Evolutionary conservation across 1,140 invertebrate species (phyloP), one percentile per base, ranked within the genome.

Genomic region (Zaprionus capensis): DNA sequence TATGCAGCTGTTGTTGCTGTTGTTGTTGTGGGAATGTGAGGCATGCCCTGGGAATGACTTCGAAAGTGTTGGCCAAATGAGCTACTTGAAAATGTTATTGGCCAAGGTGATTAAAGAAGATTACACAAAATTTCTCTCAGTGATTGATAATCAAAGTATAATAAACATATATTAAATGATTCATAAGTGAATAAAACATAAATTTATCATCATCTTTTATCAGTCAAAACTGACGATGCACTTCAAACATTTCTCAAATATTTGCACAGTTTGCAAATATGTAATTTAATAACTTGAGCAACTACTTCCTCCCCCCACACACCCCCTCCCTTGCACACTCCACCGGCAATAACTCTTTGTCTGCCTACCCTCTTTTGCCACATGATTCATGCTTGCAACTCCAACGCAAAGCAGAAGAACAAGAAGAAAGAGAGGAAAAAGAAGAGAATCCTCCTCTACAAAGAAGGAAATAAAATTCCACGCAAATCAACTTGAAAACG

Each of bases 401-500:
- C 73, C 68, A 70, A 76, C 58, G 59, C 73, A 61, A 34, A 34
- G 24, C 28, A 46, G 17, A 71, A 34, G 24, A 56, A 7, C 12
- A 34, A 44, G 34, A 56, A 12, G 20, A 65, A 26, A 12, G 20
- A 28, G 15, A 63, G 6, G 6, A 28, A 28, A 53, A 55, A 24
- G 28, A 53, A 70, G 44, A 31, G 28, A 53, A 70, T 41, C 46
- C 36, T 34, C 41, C 51, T 44, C 44, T 31, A 22, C 51, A 65
- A 36, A 56, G 71, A 71, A 73, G 81, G 75, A 84, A 88, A 84
- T 81, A 76, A 88, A 84, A 88, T 87, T 84, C 81, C 84, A 90
- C 74, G 78, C 84, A 88, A 88, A 88, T 88, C 81, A 78, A 88
- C 84, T 87, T 74, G 63, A 82, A 87, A 80, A 78, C 59, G 64